phyloP scores from a whole-genome alignment of 2,888 invertebrate species.

The Chymomyza procnemis region DNA sequence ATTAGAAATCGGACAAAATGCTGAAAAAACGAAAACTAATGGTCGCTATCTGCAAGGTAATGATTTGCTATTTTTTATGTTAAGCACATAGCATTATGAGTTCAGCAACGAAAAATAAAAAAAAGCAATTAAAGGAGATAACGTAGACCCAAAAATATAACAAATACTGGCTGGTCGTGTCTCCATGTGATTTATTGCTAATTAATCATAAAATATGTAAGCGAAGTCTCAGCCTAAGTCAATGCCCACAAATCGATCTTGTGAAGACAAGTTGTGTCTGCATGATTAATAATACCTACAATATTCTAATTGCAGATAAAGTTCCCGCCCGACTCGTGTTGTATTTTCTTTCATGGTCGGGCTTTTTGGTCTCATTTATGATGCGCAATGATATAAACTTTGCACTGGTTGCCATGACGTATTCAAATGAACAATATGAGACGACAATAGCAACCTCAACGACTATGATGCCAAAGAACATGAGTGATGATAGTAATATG shows the following conservation, averaged over 20 bases:
- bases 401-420: conserved; percentile 85
- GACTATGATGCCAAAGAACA: background rate
- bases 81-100: conserved; percentile 22
- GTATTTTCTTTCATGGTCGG: conserved; percentile 85
- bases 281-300: background rate
- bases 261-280: too few species aligned
- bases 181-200: background rate
- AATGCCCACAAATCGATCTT: background rate
- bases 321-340: conserved; percentile 85
- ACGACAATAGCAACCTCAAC: background rate
- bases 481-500: background rate
- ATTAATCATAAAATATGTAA: background rate
- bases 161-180: background rate
- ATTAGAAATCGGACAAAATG: background rate
- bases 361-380: conserved; percentile 87
- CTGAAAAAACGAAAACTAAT: conserved; percentile 27
- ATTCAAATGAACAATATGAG: conserved; percentile 29
- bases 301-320: conserved; percentile 77
- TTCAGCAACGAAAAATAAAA: too few species aligned
- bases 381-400: conserved; percentile 87
- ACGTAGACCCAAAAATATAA: background rate
- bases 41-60: background rate
- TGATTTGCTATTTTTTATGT: background rate
- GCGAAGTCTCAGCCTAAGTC: background rate
- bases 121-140: background rate